Percentiles rank a stretch among this genome's conserved stretches.
Evolutionary conservation across 2,797 vertebrate species (phyloP).

Genomic region (Microtus agrestis): DNA sequence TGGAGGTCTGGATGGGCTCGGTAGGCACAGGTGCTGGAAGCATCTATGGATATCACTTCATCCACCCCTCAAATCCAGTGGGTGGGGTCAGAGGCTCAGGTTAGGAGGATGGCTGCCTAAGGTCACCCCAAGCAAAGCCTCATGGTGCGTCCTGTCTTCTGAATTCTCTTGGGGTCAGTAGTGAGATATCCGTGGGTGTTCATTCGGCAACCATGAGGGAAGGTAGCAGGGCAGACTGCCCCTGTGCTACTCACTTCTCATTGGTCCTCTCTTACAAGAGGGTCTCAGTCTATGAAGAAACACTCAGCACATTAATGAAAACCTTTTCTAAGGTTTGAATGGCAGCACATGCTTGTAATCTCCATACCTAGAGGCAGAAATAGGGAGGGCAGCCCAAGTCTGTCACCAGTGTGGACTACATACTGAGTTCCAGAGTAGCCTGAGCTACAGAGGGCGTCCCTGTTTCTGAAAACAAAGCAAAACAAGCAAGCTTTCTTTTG

Average conservation of each 20-base stretch:
- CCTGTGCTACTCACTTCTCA: background rate
- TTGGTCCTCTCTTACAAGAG: background rate
- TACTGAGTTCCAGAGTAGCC: background rate
- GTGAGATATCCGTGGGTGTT: background rate
- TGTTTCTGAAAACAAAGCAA: background rate
- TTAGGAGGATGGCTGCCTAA: background rate
- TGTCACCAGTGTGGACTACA: background rate
- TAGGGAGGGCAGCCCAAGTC: background rate
- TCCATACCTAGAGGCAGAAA: background rate
- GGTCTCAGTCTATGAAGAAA: background rate
- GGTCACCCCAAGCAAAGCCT: background rate
- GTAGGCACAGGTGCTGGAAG: background rate
- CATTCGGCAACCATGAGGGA: too few species aligned
- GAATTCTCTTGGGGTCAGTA: background rate
- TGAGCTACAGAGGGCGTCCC: background rate
- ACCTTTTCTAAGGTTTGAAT: background rate
- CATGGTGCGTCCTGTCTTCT: background rate
- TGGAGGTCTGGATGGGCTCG: fast-evolving
- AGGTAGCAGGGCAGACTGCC: background rate
- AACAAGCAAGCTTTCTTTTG: background rate
- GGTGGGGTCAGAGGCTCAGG: background rate
- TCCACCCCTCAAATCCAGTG: background rate
- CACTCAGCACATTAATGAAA: background rate
- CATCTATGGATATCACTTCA: background rate
- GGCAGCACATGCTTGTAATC: background rate